A percentile compares a stretch with the other conserved stretches of the same genome.
phyloP scores from a whole-genome alignment of 2,888 invertebrate species.

The Mayetiola destructor region DNA sequence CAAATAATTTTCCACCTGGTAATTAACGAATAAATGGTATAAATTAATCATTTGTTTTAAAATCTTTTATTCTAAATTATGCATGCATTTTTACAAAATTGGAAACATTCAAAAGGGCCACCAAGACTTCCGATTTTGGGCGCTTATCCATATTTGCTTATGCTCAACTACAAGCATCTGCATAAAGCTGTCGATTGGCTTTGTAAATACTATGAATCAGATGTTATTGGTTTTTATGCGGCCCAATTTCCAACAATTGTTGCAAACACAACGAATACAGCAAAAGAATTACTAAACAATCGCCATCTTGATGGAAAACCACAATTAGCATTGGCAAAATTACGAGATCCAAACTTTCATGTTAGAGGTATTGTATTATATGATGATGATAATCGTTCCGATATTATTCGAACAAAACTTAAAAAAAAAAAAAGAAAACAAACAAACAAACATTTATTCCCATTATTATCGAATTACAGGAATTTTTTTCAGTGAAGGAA shows the following conservation, averaged over 20 bases:
- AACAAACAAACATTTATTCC: no score
- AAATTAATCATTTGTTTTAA: not conserved
- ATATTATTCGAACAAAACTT: not conserved
- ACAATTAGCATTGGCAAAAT: conserved; percentile 35
- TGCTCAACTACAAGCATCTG: conserved; percentile 38
- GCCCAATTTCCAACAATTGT: conserved; percentile 39
- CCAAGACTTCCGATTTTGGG: conserved; percentile 48
- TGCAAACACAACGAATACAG: conserved; percentile 39
- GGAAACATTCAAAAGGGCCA: conserved; percentile 40
- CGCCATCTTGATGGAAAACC: conserved; percentile 49
- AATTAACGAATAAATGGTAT: not conserved
- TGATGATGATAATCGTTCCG: not conserved
- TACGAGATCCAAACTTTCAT: conserved; percentile 36
- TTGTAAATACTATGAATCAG: conserved; percentile 43
- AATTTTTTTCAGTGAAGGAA: conserved; percentile 50
- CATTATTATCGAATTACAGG: conserved; percentile 39
- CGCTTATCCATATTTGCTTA: conserved; percentile 43
- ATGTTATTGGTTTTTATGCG: conserved; percentile 43
- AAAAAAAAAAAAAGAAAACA: no score
- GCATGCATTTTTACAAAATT: not conserved
- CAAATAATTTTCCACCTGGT: conserved; percentile 7
- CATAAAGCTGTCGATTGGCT: conserved; percentile 38
- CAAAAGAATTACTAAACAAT: conserved; percentile 42
- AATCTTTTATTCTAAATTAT: not conserved
- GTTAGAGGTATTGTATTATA: conserved; percentile 26